phyloP scores from a whole-genome alignment of 2,797 vertebrate genomes.

The Acipenser ruthenus region DNA sequence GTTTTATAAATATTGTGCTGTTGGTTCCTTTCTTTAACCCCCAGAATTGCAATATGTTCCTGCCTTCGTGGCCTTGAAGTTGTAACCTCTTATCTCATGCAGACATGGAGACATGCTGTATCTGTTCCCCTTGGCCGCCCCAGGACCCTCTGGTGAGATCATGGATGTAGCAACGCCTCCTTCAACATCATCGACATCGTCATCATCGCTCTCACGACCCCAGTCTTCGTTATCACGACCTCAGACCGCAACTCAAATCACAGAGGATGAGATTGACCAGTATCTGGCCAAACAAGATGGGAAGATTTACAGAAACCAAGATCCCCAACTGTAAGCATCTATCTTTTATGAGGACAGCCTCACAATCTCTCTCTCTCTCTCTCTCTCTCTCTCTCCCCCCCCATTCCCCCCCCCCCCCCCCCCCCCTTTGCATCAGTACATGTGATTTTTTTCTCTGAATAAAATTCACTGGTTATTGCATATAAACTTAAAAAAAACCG shows the following conservation, averaged over 20 bases:
- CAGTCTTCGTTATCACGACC: conserved; percentile 58
- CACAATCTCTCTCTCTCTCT: too few relatives aligned
- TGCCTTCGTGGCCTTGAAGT: not conserved
- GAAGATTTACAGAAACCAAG: conserved; percentile 88
- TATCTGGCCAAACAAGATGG: conserved; percentile 90
- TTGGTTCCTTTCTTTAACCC: not conserved
- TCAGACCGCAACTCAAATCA: conserved; percentile 63
- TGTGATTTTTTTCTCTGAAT: not conserved
- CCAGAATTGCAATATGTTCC: not conserved
- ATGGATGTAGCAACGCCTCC: conserved; percentile 78
- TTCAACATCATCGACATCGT: conserved; percentile 49
- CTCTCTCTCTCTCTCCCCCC: not conserved
- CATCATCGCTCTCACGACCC: conserved; percentile 31
- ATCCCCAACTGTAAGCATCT: conserved; percentile 81
- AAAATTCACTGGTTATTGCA: too few relatives aligned
- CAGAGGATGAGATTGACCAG: conserved; percentile 92
- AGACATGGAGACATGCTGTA: conserved; percentile 96
- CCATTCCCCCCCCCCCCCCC: too few relatives aligned
- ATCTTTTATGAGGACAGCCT: too few relatives aligned
- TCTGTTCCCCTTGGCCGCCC: conserved; percentile 73
- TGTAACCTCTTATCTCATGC: not conserved
- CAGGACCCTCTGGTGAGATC: conserved; percentile 75
- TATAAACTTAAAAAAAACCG: too few relatives aligned
- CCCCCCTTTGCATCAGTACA: not conserved
- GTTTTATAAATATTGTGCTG: not conserved